Base-by-base conservation (phyloP, 2,797 vertebrate species). In the Etheostoma perlongum region DNA sequence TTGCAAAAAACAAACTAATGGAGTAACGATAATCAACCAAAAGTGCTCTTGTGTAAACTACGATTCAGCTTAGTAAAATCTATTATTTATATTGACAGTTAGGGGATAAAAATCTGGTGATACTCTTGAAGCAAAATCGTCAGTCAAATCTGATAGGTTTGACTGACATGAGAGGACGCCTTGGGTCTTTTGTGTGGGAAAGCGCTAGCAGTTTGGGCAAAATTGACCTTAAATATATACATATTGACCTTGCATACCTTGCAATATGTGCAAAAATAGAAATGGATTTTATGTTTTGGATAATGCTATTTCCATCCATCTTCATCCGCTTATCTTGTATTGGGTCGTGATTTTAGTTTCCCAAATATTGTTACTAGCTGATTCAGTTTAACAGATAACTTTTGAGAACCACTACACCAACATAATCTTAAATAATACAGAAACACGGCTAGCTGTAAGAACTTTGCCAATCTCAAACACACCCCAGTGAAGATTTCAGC, bases 401-500 rank as follows among this genome's bases (percentile, higher is more conserved):
- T 18, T 23, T 53, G 21, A 13, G 18, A 57, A 21, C 18, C 25
- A 46, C 12, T 10, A 14, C 47, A 30, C n/a, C 15, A 19, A 30
- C 52, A 77, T 46, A 48, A 67, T 49, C 62, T 60, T 16, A 61
- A 54, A 25, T 15, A 27, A 55, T 5, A 18, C 16, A 53, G 47
- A 23, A 54, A 72, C 55, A 57, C 49, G n/a, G 27, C 55, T 60
- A 10, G 16, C 25, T 53, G 61, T 44, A 53, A 65, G 14, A 44
- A 44, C 30, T 49, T 49, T 60, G 51, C 18, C 36, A 57, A 46
- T 58, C 14, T 8, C 5, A 53, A 52, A 19, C 25, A 4, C 6
- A 64, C 19, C 19, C 13, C 11, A 57, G 40, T n/a, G 16, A 25
- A 21, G 16, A 27, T 52, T 52, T 71, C 5, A 25, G 4, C 13